Evolutionary conservation across 2,888 invertebrate genomes (phyloP), one percentile per base, ranked within the genome.

Genomic region (Hydrotaea diabolus): DNA sequence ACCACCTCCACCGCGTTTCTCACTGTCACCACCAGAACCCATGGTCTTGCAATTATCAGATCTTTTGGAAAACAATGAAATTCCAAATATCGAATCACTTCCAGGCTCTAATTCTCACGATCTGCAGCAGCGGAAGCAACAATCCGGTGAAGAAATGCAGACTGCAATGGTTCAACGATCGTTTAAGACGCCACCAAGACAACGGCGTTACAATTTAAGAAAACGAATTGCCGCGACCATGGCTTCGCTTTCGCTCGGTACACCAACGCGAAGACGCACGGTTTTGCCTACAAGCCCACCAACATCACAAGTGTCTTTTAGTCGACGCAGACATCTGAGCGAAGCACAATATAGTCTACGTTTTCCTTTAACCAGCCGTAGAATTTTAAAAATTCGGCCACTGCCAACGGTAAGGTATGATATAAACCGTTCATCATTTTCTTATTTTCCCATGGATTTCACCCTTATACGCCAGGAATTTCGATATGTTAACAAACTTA

Each of bases 311-410:
- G 46, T 23, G 21, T 73, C 31, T 5, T 11, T 4, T 17, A 2
- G 11, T 46, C 23, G 11, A 26, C 66, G 64, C 17, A 21, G 19
- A 9, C 43, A 55, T 53, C 66, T 83, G 43, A 78, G 80, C 0
- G 86, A 86, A 82, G 53, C 66, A 2, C 83, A 86, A 76, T 85
- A 85, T 43, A 71, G 55, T 53, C 75, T 82, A 64, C 79, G 85
- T 39, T 80, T 76, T 66, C 80, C 79, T 55, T 57, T 85, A 31
- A 39, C 71, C 2, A 49, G 43, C 4, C 79, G 77, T 39, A 73
- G 26, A 57, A 72, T 78, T 75, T 17, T 82, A 43, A n/a, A 75
- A 53, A 80, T 83, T 36, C 1, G 13, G 0, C 21, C 71, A 39
- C 21, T 79, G 11, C 43, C 53, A 11, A 46, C 11, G 17, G 15